Percentiles rank a stretch among this genome's conserved stretches.
These are phyloP conservation scores for Serrognathus titanus DNA, from an alignment of 2,888 invertebrate species.

Conservation along the genomic window DNA sequence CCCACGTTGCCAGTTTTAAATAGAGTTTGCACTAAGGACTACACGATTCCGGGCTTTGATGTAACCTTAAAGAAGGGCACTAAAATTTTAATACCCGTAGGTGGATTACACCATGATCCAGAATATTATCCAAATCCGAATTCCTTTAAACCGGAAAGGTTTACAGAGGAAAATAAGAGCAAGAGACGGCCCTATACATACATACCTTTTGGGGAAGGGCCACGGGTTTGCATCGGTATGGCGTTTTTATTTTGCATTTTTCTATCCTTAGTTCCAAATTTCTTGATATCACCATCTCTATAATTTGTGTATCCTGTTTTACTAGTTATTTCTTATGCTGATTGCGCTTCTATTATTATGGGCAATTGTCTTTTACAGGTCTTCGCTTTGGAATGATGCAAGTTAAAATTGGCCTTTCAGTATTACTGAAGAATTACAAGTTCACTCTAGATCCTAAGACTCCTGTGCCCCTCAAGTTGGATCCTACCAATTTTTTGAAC, in stretches of 20 bases:
- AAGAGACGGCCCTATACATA: neutral
- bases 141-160: neutral
- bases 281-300: too few relatives aligned
- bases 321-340: too few relatives aligned
- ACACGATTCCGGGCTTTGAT: constrained; percentile 32
- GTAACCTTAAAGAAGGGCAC: constrained; percentile 34
- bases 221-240: neutral
- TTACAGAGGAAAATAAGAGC: neutral
- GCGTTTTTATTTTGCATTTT: neutral
- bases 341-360: too few relatives aligned
- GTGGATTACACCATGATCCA: neutral
- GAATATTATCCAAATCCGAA: neutral
- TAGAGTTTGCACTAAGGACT: constrained; percentile 23
- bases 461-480: constrained; percentile 10
- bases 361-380: constrained; percentile 25
- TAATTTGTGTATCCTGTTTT: too few relatives aligned
- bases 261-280: too few relatives aligned
- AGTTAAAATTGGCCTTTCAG: constrained; percentile 32
- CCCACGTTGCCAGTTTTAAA: constrained; percentile 30
- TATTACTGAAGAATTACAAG: constrained; percentile 24
- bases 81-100: neutral
- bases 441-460: constrained; percentile 19
- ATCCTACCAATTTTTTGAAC: constrained; percentile 10
- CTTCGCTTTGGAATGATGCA: constrained; percentile 37
- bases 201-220: neutral